phyloP scores from a whole-genome alignment of 2,797 vertebrate genomes.

The Cryptoblepharus egeriae region DNA sequence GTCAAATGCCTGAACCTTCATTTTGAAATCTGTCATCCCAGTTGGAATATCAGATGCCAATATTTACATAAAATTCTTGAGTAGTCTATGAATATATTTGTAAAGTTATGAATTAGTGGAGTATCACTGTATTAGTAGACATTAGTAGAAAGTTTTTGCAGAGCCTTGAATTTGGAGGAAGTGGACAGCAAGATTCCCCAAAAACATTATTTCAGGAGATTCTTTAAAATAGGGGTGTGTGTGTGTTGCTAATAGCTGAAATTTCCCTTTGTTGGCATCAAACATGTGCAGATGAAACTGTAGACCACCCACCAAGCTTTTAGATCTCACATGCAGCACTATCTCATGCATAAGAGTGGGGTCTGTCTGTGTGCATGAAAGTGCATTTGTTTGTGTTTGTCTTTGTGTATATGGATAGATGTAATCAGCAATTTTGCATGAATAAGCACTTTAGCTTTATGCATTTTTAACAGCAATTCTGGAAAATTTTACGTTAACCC shows the following conservation, averaged over 20 bases:
- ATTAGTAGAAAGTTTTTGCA: neutral
- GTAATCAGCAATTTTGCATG: neutral
- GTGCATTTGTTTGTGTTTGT: too few species aligned
- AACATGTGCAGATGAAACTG: neutral
- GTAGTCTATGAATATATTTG: neutral
- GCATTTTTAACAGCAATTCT: neutral
- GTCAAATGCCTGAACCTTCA: neutral
- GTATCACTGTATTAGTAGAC: too few species aligned
- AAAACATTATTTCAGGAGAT: neutral
- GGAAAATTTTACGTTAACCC: neutral
- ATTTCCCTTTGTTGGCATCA: neutral
- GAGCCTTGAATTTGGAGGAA: neutral
- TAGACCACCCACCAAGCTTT: too few species aligned
- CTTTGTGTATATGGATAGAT: too few species aligned
- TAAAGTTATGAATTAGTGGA: too few species aligned
- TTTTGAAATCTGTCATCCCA: neutral
- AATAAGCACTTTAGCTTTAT: neutral
- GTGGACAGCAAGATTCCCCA: neutral
- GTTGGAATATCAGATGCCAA: neutral
- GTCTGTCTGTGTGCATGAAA: too few species aligned
- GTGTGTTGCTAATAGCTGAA: neutral
- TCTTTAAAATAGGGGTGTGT: neutral
- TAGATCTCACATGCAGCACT: too few species aligned
- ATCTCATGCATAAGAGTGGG: too few species aligned
- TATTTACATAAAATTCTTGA: neutral